Evolutionary conservation across 2,797 vertebrate species (phyloP), one percentile per base, ranked within the genome.

Genomic region (Antennarius maculatus): DNA sequence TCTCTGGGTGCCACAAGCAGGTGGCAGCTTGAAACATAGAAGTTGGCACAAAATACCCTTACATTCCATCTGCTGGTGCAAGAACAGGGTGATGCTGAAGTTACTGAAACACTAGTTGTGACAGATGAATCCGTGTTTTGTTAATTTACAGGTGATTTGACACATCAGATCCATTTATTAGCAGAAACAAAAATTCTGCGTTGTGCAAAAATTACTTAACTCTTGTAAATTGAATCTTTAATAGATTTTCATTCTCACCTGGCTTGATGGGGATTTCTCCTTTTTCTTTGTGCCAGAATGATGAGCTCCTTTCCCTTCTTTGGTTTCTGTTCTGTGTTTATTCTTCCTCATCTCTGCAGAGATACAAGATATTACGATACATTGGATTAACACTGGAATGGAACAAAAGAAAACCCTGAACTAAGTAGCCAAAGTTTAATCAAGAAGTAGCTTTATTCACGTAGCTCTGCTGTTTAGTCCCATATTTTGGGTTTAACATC

Each of bases 201-300:
- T 8, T 34, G 31, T 34, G 31, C 31, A 34, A 34, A 31, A 31
- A 34, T 23, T 23, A 23, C 23, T 23, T 23, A 23, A 23, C 23
- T 23, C 23, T 23, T 23, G 23, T 23, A 23, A 23, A 23, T 23
- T 23, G 1, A 23, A 23, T 23, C 23, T 23, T 23, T 23, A 23
- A 23, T 23, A 23, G 42, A 16, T 23, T 41, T 18, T 31, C 37
- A 6, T 47, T 59, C 76, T 72, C 34, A 92, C 93, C 93, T 91
- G 90, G 47, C 56, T 68, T 18, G 71, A 18, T 0, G 48, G 50
- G 5, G 28, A 63, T 68, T 89, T 91, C 58, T 90, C 89, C 64
- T 88, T 90, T 66, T 90, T 92, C 83, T 87, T 90, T n/a, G 68
- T 74, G 47, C 74, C 86, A 7, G 75, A 69, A 16, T 84, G 89